phyloP scores from a whole-genome alignment of 1,140 invertebrate genomes.

The Zaprionus vittiger region DNA sequence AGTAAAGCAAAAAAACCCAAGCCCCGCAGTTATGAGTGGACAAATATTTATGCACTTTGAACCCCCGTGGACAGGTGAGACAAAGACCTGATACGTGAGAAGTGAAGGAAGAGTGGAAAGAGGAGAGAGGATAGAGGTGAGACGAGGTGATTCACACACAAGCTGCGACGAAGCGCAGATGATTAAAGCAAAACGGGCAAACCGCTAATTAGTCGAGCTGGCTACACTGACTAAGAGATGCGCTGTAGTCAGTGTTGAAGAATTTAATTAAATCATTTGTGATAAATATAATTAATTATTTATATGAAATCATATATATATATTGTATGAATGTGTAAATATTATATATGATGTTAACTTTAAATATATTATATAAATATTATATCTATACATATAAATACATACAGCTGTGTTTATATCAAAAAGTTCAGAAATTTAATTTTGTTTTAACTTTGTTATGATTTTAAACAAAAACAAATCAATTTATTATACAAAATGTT shows the following conservation, averaged over 20 bases:
- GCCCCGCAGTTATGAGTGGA: constrained; percentile 51
- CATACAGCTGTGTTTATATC: too few relatives aligned
- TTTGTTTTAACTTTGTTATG: too few relatives aligned
- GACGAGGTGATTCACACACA: constrained; percentile 54
- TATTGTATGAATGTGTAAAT: too few relatives aligned
- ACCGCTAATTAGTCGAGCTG: constrained; percentile 8
- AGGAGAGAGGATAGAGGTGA: background rate
- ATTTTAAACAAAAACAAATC: too few relatives aligned
- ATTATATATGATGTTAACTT: too few relatives aligned
- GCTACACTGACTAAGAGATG: background rate
- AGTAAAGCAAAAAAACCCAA: constrained; percentile 21
- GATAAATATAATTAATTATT: background rate
- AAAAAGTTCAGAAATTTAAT: too few relatives aligned
- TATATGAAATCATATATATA: too few relatives aligned
- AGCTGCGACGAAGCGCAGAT: constrained; percentile 32
- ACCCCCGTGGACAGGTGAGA: constrained; percentile 7
- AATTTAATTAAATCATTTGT: background rate
- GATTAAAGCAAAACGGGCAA: constrained; percentile 58
- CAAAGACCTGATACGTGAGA: background rate
- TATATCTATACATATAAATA: too few relatives aligned
- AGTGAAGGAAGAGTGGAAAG: background rate
- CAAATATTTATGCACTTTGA: constrained; percentile 72
- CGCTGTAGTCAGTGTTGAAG: background rate
- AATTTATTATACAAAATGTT: too few relatives aligned
- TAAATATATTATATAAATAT: too few relatives aligned